Evolutionary conservation across 2,113 vertebrate genomes (phyloP).

Genomic region (Bagarius yarrelli): DNA sequence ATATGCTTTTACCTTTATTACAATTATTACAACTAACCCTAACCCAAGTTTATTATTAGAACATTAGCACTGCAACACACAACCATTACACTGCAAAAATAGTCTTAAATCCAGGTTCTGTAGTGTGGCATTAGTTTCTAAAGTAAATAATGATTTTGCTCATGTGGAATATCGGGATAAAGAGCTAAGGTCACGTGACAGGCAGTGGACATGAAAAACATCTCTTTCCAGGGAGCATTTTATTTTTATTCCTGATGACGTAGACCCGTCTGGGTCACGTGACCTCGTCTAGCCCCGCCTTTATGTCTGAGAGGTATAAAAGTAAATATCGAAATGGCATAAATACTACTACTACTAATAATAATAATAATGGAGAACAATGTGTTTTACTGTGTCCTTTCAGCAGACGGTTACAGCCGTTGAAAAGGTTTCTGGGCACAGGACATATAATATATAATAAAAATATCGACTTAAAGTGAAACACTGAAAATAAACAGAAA

Average conservation of each 20-base stretch:
- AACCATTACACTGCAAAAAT: too few relatives aligned
- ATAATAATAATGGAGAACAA: not conserved
- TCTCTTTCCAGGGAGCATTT: not conserved
- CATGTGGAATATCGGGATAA: not conserved
- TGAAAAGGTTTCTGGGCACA: not conserved
- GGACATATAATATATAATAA: not conserved
- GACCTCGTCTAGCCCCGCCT: conserved; percentile 10
- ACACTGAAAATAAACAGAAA: not conserved
- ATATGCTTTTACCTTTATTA: too few relatives aligned
- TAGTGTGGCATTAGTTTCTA: not conserved
- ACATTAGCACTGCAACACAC: too few relatives aligned
- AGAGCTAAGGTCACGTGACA: not conserved
- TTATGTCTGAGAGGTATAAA: not conserved
- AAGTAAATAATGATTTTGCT: not conserved
- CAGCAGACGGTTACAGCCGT: not conserved
- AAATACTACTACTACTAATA: too few relatives aligned
- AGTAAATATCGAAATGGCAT: too few relatives aligned
- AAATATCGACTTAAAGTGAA: not conserved
- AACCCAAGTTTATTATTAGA: too few relatives aligned
- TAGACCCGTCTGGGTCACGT: conserved; percentile 25
- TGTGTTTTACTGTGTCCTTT: not conserved
- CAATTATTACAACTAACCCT: too few relatives aligned
- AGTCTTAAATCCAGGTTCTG: not conserved
- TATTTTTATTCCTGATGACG: conserved; percentile 31
- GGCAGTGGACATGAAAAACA: not conserved